These are phyloP conservation scores for Xestia rhomboidea DNA, from an alignment of 2,888 invertebrate genomes.

Conservation along the genomic window DNA sequence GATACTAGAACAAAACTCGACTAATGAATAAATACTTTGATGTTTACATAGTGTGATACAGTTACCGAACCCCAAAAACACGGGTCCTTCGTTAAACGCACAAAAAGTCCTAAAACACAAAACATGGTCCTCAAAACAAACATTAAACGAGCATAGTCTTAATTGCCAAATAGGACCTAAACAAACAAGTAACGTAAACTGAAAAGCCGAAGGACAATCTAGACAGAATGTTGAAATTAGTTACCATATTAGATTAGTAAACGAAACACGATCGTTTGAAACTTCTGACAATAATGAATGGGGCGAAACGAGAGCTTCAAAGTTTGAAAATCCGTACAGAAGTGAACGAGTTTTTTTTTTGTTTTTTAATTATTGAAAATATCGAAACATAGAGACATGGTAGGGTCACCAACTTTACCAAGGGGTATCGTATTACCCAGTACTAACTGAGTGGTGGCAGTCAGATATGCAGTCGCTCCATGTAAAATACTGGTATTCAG, in stretches of 20 bases:
- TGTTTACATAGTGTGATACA: background rate
- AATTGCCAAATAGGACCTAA: conserved; percentile 48
- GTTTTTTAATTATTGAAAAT: background rate
- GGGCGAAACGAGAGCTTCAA: background rate
- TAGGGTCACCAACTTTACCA: too few species aligned
- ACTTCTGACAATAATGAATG: conserved; percentile 19
- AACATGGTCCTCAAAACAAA: conserved; percentile 24
- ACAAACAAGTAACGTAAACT: conserved; percentile 40
- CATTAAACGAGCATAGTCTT: conserved; percentile 22
- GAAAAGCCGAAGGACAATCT: background rate
- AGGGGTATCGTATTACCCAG: too few species aligned
- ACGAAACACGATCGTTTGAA: conserved; percentile 16
- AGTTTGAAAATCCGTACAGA: background rate
- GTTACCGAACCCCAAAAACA: background rate
- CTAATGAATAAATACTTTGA: background rate
- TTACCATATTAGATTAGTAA: conserved; percentile 31
- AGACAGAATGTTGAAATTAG: conserved; percentile 39
- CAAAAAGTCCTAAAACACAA: conserved; percentile 14
- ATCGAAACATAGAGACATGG: background rate
- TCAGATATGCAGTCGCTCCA: too few species aligned
- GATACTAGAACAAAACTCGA: background rate
- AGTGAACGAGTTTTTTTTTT: too few species aligned
- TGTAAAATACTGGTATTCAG: too few species aligned
- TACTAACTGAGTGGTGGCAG: too few species aligned
- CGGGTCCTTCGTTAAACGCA: background rate